phyloP scores from a whole-genome alignment of 1,140 invertebrate species.

The Pseudomyrmex concolor region DNA sequence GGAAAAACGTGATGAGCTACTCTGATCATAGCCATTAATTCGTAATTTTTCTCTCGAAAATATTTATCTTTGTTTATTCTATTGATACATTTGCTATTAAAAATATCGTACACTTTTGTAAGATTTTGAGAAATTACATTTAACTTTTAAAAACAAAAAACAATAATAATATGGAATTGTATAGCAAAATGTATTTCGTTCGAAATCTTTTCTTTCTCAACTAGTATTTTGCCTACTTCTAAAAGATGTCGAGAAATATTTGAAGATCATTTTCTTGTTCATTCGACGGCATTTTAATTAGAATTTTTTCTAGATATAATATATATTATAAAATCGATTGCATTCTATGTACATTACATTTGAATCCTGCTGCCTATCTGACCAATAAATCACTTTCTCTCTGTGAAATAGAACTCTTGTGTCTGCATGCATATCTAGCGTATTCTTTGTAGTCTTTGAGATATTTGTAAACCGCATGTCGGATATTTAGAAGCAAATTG shows the following conservation, averaged over 20 bases:
- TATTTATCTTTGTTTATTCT: not conserved
- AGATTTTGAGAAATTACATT: not conserved
- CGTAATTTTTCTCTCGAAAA: not conserved
- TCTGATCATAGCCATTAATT: not conserved
- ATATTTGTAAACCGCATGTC: not conserved
- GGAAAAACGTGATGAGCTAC: not conserved
- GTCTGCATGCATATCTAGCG: conserved; percentile 10
- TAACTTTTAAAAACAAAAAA: too few species aligned
- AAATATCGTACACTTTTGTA: not conserved
- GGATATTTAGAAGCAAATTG: not conserved
- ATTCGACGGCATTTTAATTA: not conserved
- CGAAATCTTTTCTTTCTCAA: not conserved
- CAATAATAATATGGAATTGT: not conserved
- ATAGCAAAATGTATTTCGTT: not conserved
- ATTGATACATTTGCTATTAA: not conserved
- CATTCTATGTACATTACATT: not conserved
- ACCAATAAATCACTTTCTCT: conserved; percentile 50
- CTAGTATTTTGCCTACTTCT: not conserved
- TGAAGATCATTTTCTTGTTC: not conserved
- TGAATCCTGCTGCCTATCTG: conserved; percentile 10
- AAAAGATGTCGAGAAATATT: conserved; percentile 10
- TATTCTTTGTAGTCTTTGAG: conserved; percentile 13
- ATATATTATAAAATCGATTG: not conserved
- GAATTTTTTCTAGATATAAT: not conserved
- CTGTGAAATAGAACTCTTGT: not conserved